These are phyloP conservation scores for Polyploca ridens DNA, from an alignment of 2,888 invertebrate genomes.

Conservation along the genomic window DNA sequence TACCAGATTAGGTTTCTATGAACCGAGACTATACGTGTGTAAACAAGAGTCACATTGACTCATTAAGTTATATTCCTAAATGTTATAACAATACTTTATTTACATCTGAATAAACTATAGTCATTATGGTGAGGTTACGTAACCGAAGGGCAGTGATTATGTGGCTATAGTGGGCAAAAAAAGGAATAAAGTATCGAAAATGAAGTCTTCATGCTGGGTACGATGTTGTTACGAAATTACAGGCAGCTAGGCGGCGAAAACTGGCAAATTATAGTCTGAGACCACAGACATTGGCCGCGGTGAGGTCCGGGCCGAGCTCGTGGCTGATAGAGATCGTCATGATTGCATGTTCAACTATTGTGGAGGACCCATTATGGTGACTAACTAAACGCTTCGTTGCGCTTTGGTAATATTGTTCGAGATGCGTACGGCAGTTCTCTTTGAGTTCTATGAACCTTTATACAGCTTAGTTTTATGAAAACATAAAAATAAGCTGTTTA, in stretches of 20 bases:
- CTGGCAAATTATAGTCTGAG: conserved; percentile 77
- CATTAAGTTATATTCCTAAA: conserved; percentile 59
- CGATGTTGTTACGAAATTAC: conserved; percentile 73
- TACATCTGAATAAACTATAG: conserved; percentile 50
- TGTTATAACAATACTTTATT: conserved; percentile 42
- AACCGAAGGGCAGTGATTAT: conserved; percentile 58
- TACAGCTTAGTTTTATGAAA: neutral
- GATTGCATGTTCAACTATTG: conserved; percentile 65
- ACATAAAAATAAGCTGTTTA: neutral
- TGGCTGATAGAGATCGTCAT: conserved; percentile 61
- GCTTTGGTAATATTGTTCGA: neutral
- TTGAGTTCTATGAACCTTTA: neutral
- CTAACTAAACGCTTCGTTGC: conserved; percentile 45
- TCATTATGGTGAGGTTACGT: conserved; percentile 44
- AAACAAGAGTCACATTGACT: conserved; percentile 64
- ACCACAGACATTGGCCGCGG: conserved; percentile 65
- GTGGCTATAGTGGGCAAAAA: conserved; percentile 48
- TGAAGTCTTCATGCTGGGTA: conserved; percentile 67
- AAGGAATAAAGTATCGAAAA: conserved; percentile 57
- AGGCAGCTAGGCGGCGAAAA: conserved; percentile 77
- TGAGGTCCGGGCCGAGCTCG: conserved; percentile 41
- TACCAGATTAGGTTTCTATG: conserved; percentile 80
- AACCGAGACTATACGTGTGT: conserved; percentile 63
- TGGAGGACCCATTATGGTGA: conserved; percentile 61
- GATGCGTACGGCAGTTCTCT: neutral